phyloP scores from a whole-genome alignment of 2,113 vertebrate genomes.

The Albula goreensis region DNA sequence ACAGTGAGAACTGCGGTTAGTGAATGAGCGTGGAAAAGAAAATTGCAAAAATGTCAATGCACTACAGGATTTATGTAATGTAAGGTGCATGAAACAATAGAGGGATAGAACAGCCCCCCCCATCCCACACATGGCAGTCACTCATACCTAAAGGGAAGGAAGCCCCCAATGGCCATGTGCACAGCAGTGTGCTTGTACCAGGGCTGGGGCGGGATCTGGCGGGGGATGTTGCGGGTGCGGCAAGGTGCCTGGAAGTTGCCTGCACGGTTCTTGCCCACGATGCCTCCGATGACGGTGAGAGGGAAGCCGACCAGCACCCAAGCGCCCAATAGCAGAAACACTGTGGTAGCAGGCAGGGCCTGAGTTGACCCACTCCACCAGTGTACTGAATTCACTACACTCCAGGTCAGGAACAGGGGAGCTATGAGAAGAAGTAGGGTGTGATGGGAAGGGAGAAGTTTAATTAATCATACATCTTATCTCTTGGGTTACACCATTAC shows the following conservation, averaged over 20 bases:
- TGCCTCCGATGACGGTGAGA: constrained; percentile 86
- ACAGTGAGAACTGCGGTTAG: background rate
- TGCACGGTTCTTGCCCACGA: constrained; percentile 85
- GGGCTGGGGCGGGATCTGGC: constrained; percentile 84
- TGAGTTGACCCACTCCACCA: constrained; percentile 90
- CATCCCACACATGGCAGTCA: background rate
- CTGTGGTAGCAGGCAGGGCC: constrained; percentile 84
- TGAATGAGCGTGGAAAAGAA: background rate
- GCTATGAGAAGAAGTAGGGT: constrained; percentile 58
- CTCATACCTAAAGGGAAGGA: constrained; percentile 86
- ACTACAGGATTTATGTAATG: background rate
- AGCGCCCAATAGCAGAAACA: constrained; percentile 80
- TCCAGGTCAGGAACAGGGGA: constrained; percentile 89
- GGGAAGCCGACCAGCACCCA: constrained; percentile 90
- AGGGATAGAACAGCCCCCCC: background rate
- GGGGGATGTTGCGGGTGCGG: constrained; percentile 85
- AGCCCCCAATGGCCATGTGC: constrained; percentile 90
- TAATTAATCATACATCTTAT: background rate
- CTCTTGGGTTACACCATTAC: background rate
- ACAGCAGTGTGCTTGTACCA: constrained; percentile 86
- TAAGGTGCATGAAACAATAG: background rate
- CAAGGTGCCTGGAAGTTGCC: constrained; percentile 84
- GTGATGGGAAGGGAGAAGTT: background rate
- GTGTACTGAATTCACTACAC: constrained; percentile 86
- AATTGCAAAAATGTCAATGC: background rate